Evolutionary conservation across 2,888 invertebrate species (phyloP), one percentile per base, ranked within the genome.

Genomic region (Dione vanillae): DNA sequence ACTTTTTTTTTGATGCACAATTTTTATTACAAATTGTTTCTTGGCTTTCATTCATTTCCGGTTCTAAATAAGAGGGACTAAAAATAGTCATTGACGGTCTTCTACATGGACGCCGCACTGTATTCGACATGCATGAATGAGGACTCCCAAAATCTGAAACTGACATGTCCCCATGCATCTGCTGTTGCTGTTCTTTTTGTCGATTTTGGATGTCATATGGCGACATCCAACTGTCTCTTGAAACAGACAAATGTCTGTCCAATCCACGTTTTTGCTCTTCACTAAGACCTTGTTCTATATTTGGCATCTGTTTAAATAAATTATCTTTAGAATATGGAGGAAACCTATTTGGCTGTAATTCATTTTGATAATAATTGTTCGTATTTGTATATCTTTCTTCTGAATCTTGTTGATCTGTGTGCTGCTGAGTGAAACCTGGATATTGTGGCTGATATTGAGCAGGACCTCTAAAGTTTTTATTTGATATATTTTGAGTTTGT

Each of bases 41-140:
- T 45, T 64, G 61, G 40, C 40, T 51, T 19, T 19, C 49, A 40
- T 19, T 16, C 16, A 19, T 16, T 58, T 61, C 59, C 19, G 64
- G 64, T 19, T 64, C 64, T 51, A 64, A 64, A 64, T 64, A 49
- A 14, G 51, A 49, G 6, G 71, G 66, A 40, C 40, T 68, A 19
- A 68, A 54, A 19, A 73, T 65, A 0, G 66, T 49, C 43, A 74
- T 64, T 1, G 75, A 70, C 43, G 75, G 71, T 41, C 70, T 61
- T 64, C 70, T 67, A 62, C 59, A 70, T 35, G 59, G 19, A 7
- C 19, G 27, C 8, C 61, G 47, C 41, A 9, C n/a, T 54, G 40
- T 52, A 49, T 27, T 19, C n/a, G 49, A 3, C 19, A 8, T 9
- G 11, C 40, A 19, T 1, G 49, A 45, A 40, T 20, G 27, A 19